Percentiles rank a stretch among this genome's conserved stretches.
These are phyloP conservation scores for Timandra comae DNA, from an alignment of 2,888 invertebrate species.

Conservation along the genomic window DNA sequence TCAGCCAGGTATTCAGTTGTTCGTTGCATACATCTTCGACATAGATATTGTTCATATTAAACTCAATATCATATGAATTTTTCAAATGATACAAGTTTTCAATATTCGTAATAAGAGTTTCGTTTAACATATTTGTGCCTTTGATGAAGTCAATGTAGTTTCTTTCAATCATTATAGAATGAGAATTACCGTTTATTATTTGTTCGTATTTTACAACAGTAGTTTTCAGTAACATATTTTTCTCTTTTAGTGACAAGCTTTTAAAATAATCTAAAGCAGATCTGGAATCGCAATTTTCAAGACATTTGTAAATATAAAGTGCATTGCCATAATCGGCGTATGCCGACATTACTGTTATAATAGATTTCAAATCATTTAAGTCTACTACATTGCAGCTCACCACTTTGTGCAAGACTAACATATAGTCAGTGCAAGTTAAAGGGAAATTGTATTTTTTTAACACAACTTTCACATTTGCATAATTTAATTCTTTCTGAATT, in stretches of 20 bases:
- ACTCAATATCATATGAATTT: slow-evolving; percentile 47
- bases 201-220: slow-evolving; percentile 59
- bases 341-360: slow-evolving; percentile 46
- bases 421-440: slow-evolving; percentile 54
- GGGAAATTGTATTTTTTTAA: slow-evolving; percentile 68
- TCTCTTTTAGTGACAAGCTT: slow-evolving; percentile 39
- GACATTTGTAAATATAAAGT: slow-evolving; percentile 57
- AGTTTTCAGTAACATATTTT: slow-evolving; percentile 46
- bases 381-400: slow-evolving; percentile 43
- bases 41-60: slow-evolving; percentile 47
- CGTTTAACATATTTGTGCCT: slow-evolving; percentile 44
- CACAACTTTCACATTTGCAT: slow-evolving; percentile 62
- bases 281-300: slow-evolving; percentile 54
- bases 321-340: slow-evolving; percentile 48
- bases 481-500: slow-evolving; percentile 61
- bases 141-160: slow-evolving; percentile 69
- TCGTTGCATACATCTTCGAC: slow-evolving; percentile 37
- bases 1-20: slow-evolving; percentile 34
- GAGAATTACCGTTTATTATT: slow-evolving; percentile 38
- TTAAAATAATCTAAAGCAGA: slow-evolving; percentile 54
- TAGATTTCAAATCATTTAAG: slow-evolving; percentile 51
- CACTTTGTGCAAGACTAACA: slow-evolving; percentile 56
- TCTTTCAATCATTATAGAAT: slow-evolving; percentile 43
- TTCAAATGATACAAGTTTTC: slow-evolving; percentile 62
- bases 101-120: slow-evolving; percentile 41